These are phyloP conservation scores for Sturnus vulgaris DNA, from an alignment of 2,113 vertebrate species.

Conservation along the genomic window DNA sequence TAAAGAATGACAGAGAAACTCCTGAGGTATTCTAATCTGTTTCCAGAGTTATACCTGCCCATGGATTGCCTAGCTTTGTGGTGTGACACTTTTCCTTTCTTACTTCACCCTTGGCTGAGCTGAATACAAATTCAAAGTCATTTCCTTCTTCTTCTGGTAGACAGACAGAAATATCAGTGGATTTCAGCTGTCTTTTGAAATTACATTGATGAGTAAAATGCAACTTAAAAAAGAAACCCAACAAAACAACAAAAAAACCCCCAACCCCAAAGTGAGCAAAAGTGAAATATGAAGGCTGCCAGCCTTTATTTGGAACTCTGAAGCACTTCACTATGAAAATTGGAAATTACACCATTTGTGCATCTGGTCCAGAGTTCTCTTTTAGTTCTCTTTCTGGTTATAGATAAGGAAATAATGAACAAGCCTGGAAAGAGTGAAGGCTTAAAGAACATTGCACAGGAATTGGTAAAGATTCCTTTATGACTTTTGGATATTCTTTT, in stretches of 20 bases:
- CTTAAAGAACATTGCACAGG: neutral
- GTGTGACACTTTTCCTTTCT: neutral
- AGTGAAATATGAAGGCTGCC: neutral
- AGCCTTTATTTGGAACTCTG: neutral
- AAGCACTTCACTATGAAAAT: neutral
- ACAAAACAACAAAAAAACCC: no score
- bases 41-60: neutral
- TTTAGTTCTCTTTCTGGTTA: neutral
- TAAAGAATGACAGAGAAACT: neutral
- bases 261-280: neutral
- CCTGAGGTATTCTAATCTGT: neutral
- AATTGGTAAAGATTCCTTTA: neutral
- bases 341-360: neutral
- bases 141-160: neutral
- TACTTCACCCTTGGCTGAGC: neutral
- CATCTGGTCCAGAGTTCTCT: neutral
- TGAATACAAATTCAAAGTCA: neutral
- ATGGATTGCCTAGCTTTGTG: neutral
- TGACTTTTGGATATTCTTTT: neutral
- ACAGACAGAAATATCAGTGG: neutral
- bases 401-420: neutral
- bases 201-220: neutral
- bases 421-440: neutral
- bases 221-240: neutral
- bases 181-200: neutral